phyloP scores from a whole-genome alignment of 2,113 vertebrate species.

The Puntigrus tetrazona region DNA sequence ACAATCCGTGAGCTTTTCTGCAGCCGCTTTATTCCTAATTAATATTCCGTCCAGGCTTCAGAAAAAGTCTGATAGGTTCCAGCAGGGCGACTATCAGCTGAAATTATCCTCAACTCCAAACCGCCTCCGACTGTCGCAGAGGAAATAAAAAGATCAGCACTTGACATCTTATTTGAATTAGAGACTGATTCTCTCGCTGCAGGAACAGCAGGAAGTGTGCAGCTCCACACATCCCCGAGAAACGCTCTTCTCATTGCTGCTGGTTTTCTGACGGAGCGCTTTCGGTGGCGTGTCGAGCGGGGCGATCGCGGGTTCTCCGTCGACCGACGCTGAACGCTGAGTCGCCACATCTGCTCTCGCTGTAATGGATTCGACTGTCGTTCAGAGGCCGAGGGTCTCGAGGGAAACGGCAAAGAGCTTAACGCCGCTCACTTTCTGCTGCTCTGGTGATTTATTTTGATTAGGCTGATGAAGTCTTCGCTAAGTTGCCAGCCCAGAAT shows the following conservation, averaged over 20 bases:
- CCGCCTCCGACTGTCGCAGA: conserved; percentile 57
- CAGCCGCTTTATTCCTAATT: conserved; percentile 1
- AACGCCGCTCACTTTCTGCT: conserved; percentile 76
- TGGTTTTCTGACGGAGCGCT: conserved; percentile 48
- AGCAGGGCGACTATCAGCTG: conserved; percentile 53
- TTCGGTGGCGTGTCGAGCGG: neutral
- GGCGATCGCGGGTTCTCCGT: neutral
- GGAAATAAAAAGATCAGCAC: conserved; percentile 44
- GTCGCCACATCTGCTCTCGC: conserved; percentile 64
- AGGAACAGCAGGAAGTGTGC: conserved; percentile 52
- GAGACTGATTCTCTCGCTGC: neutral
- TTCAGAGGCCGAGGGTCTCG: conserved; percentile 62
- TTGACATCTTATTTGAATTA: conserved; percentile 44
- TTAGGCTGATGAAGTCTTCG: conserved; percentile 77
- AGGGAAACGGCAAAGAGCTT: conserved; percentile 66
- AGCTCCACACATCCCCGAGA: conserved; percentile 30
- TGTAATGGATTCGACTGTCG: conserved; percentile 78
- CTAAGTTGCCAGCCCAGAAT: conserved; percentile 65
- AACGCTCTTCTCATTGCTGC: conserved; percentile 69
- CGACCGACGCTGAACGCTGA: conserved; percentile 72
- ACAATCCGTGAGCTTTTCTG: neutral
- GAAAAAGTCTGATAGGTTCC: conserved; percentile 25
- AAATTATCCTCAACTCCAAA: conserved; percentile 63
- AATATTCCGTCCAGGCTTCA: conserved; percentile 16
- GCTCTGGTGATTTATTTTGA: conserved; percentile 80